Base-by-base conservation (phyloP, 2,797 vertebrate genomes). In the Lithobates sylvaticus region DNA sequence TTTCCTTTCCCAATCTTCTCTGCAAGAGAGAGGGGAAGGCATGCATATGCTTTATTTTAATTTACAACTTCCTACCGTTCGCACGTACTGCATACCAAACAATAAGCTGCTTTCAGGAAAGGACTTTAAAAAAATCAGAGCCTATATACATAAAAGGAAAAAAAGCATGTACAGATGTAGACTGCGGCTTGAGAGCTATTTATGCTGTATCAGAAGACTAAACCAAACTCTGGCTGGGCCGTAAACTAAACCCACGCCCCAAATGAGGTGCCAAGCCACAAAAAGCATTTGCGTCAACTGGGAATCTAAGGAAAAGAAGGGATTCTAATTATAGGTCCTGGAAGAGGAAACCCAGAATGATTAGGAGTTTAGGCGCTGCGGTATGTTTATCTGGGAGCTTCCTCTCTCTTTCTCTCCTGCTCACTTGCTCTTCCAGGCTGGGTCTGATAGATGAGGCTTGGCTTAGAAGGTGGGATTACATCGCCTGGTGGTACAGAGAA, bases 241-340 rank as follows among this genome's bases (percentile, higher is more conserved):
- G 97, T 96, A 97, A 98, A 97, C 95, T 96, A 94, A 95, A 96
- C 96, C 96, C 96, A 98, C 97, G 95, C 97, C 97, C 97, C 96
- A 96, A 97, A 97, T 78, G 95, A 99, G 96, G 97, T 99, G 98
- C 98, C 97, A 99, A 98, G 96, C 97, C 98, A 97, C 97, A 98
- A 97, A 97, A 97, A 97, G 97, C 97, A 96, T 97, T 97, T 98
- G 97, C 97, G 96, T 99, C 97, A 99, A 97, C 96, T 97, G 96
- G 97, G 96, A 97, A 98, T 96, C 96, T 91, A 95, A 96, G 97
- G 96, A 96, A 97, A 96, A 98, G 96, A 96, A 96, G 95, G 95
- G 94, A 96, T 96, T 96, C 97, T 99, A 99, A 99, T 99, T 99
- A 99, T 98, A 98, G 97, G 96, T 95, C 95, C 95, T 97, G 97